Conservation (phyloP, 2,113 vertebrate genomes). For the Rhadina sibilatrix region DNA sequence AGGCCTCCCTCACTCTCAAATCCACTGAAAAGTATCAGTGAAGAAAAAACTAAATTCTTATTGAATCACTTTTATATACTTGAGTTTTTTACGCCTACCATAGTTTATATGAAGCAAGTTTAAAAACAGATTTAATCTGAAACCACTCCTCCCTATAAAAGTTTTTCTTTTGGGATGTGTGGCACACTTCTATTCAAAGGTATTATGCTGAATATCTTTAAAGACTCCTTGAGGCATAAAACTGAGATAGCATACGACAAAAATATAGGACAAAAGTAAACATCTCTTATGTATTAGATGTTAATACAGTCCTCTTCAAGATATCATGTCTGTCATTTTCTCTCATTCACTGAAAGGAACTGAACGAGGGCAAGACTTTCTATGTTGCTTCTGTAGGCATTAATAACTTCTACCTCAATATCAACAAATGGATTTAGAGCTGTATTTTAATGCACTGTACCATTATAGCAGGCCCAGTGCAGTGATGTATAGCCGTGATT, state of each 20-base stretch:
- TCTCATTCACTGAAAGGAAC: background rate
- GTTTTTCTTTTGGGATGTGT: background rate
- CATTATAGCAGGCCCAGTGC: slow-evolving; percentile 99
- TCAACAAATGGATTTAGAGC: background rate
- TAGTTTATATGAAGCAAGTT: background rate
- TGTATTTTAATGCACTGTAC: slow-evolving; percentile 64
- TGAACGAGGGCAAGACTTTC: background rate
- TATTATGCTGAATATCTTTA: background rate
- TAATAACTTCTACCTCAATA: background rate
- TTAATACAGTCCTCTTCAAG: background rate
- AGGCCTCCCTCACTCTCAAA: background rate
- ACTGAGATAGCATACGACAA: background rate
- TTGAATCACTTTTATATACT: background rate
- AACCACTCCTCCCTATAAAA: background rate
- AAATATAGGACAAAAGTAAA: background rate
- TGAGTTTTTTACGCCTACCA: background rate
- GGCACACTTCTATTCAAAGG: background rate
- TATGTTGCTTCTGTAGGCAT: background rate
- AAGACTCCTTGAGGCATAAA: background rate
- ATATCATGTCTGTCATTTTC: accelerated
- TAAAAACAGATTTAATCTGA: background rate
- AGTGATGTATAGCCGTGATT: slow-evolving; percentile 96
- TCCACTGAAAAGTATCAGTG: background rate
- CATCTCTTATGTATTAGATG: background rate
- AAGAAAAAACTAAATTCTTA: background rate